Evolutionary conservation across 2,113 vertebrate genomes (phyloP).

Genomic region (Hippocampus comes): DNA sequence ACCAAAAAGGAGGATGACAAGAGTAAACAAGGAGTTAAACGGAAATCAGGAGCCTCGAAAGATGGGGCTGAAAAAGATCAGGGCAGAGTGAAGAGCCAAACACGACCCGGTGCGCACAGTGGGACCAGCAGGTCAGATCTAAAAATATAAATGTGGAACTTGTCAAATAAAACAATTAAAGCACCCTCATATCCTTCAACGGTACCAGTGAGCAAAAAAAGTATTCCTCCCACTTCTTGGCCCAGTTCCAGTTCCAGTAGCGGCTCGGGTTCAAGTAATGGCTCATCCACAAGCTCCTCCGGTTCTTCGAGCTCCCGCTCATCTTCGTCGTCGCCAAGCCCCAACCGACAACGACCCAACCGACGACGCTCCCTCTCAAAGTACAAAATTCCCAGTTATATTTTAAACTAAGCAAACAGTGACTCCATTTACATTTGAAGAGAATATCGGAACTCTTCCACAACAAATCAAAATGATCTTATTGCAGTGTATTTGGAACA

Average conservation of each 20-base stretch:
- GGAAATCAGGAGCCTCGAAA: conserved; percentile 77
- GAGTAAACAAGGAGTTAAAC: conserved; percentile 63
- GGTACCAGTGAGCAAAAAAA: neutral
- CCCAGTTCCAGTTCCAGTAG: conserved; percentile 87
- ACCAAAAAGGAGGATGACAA: conserved; percentile 84
- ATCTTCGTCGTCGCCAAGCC: conserved; percentile 84
- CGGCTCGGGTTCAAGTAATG: conserved; percentile 87
- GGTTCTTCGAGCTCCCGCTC: conserved; percentile 90
- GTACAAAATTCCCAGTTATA: conserved; percentile 55
- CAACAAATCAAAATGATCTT: neutral
- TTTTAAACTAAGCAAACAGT: neutral
- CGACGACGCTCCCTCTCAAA: conserved; percentile 88
- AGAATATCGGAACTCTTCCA: neutral
- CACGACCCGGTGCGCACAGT: conserved; percentile 84
- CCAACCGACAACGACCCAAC: conserved; percentile 83
- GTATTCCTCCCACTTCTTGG: neutral
- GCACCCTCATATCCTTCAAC: neutral
- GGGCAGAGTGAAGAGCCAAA: conserved; percentile 81
- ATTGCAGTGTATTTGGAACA: neutral
- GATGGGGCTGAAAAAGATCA: conserved; percentile 83
- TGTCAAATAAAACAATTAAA: neutral
- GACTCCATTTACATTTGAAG: neutral
- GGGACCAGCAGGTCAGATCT: conserved; percentile 83
- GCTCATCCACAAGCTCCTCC: conserved; percentile 89
- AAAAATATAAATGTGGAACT: neutral